Conservation (phyloP, 1,140 invertebrate genomes). For the Caenorhabditis latens region DNA sequence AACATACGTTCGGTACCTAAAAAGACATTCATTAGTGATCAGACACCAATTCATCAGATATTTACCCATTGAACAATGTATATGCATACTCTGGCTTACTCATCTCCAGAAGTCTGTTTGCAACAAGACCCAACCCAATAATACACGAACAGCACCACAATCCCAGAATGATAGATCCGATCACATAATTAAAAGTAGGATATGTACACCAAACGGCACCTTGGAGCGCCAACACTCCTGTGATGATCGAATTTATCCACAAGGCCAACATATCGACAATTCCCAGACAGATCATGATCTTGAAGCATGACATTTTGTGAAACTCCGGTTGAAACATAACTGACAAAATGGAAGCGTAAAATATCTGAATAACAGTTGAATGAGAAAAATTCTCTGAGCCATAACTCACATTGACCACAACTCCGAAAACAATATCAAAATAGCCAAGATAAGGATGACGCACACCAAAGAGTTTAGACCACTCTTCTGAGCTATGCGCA, state of each 20-base stretch:
- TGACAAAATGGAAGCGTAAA: background rate
- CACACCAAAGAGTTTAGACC: background rate
- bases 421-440: slow-evolving; percentile 1
- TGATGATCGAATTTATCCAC: background rate
- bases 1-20: background rate
- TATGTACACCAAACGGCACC: background rate
- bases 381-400: background rate
- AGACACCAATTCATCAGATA: background rate
- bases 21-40: background rate
- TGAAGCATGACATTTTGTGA: background rate
- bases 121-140: background rate
- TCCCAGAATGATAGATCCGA: background rate
- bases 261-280: background rate
- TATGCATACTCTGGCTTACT: background rate
- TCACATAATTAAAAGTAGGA: background rate
- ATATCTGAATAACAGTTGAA: background rate
- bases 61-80: background rate
- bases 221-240: background rate
- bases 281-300: background rate
- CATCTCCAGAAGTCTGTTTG: background rate
- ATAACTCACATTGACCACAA: background rate
- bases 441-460: background rate
- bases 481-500: background rate
- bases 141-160: slow-evolving; percentile 9
- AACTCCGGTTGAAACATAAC: background rate